Evolutionary conservation across 2,797 vertebrate species (phyloP), one percentile per base, ranked within the genome.

Genomic region (Muraenolepis orangiensis): DNA sequence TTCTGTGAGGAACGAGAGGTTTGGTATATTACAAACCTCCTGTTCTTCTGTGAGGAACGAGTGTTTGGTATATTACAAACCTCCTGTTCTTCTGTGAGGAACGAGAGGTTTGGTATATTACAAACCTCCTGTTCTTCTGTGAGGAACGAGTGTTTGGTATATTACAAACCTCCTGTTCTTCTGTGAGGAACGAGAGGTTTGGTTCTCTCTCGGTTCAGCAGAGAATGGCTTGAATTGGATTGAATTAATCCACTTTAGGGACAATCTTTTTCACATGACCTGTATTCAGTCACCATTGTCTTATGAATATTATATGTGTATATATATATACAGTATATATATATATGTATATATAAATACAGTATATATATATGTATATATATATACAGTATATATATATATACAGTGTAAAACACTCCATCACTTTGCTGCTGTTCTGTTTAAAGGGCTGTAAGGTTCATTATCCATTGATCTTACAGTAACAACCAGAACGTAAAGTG

Each of bases 381-480:
- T 38, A 38, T 38, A 38, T 11, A 38, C 36, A 38, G 1, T 38
- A 38, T 38, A 10, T 38, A 38, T 38, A 38, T 38, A 38, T 38
- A 38, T 38, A 4, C 14, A 73, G 71, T 36, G 73, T 36, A 46
- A 61, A 67, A 16, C 14, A 29, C 13, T 46, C 30, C 10, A 6
- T 8, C 26, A 51, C 20, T n/a, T n/a, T 16, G 30, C 71, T 16
- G 26, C 51, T 72, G 14, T 66, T 78, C 34, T 71, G 36, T 74
- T 84, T 80, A 84, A 86, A 86, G 80, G 80, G 74, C 74, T 72
- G 8, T 31, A 6, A 12, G n/a, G 78, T 11, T 70, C 32, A 51
- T 64, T 38, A 72, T 46, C 29, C 31, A 51, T 30, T 23, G 73
- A 73, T 68, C 8, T 3, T 26, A 70, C 61, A 66, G 23, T 38